Evolutionary conservation across 2,888 invertebrate species (phyloP), one percentile per base, ranked within the genome.

Genomic region (Metalampra italica): DNA sequence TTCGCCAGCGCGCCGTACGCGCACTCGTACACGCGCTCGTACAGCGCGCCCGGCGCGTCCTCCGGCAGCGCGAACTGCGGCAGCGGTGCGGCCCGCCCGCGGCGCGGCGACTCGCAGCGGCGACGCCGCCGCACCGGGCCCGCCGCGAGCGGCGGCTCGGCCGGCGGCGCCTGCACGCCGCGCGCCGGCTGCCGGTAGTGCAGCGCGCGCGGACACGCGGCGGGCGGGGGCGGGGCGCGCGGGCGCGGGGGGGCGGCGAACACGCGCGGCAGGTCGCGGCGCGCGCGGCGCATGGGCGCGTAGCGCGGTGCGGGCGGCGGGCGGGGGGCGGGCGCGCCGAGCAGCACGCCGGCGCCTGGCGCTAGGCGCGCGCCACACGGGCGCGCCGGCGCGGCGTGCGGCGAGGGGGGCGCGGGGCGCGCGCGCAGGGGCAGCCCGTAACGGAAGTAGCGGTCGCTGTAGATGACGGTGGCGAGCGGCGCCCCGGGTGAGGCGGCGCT

Each of bases 401-500:
- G 50, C 46, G 64, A 55, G 51, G 40, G 36, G 43, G 5, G 34
- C 15, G 37, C 9, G 43, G n/a, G 68, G 64, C 57, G 71, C 71
- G 53, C 60, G 68, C 66, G n/a, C 9, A 89, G 71, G 62, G 78
- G 74, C 59, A 83, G 68, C n/a, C 82, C 79, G 76, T 81, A 84
- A 55, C 78, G 76, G 71, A 90, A 86, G 52, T 34, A 47, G 41
- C 54, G 47, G 75, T 90, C 90, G 75, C 89, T 89, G 78, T 90
- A 90, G 30, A 87, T 84, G 54, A 81, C 82, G 56, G 82, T 80
- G 64, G 83, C 75, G 49, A 80, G 78, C 53, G 68, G 62, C 60
- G 66, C 71, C 4, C 4, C 8, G 32, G 32, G 32, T 3, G 32
- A 11, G 32, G 32, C 4, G 32, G 32, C 3, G 62, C 53, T 49